Evolutionary conservation across 2,888 invertebrate species (phyloP).

Genomic region (Tiliacea citrago): DNA sequence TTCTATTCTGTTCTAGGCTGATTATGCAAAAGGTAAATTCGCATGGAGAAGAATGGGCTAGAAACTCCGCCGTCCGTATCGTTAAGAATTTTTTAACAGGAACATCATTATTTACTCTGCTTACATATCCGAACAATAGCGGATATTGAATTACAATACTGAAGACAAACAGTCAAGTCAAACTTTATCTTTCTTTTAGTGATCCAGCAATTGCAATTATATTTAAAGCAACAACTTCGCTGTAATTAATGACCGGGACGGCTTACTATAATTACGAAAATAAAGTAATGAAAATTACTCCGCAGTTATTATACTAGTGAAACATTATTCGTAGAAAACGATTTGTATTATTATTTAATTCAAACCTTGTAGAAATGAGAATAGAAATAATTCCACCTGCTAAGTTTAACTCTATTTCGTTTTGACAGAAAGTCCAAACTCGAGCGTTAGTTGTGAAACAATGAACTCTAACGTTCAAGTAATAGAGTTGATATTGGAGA

Average conservation of each 20-base stretch:
- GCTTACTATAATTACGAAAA: conserved; percentile 40
- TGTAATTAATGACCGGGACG: conserved; percentile 41
- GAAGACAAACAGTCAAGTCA: conserved; percentile 29
- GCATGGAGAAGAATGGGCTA: too few relatives aligned
- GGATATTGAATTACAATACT: conserved; percentile 19
- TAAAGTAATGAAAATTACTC: conserved; percentile 44
- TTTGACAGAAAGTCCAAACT: conserved; percentile 51
- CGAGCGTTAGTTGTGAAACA: conserved; percentile 31
- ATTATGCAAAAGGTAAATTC: too few relatives aligned
- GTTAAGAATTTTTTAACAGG: neutral
- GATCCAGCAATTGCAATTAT: conserved; percentile 31
- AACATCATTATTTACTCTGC: conserved; percentile 8
- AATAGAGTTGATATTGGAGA: conserved; percentile 50
- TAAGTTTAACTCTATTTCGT: conserved; percentile 45
- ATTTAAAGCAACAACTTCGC: conserved; percentile 16
- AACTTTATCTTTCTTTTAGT: conserved; percentile 11
- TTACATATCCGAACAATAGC: conserved; percentile 4
- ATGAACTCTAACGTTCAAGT: conserved; percentile 43
- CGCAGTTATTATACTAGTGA: conserved; percentile 18
- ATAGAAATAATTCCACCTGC: conserved; percentile 58
- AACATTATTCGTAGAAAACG: conserved; percentile 40
- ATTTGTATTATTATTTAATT: conserved; percentile 60
- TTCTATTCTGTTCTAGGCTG: too few relatives aligned
- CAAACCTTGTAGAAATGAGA: conserved; percentile 53
- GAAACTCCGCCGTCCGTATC: too few relatives aligned